Evolutionary conservation across 2,797 vertebrate species (phyloP).

Genomic region (Buceros bicornis): DNA sequence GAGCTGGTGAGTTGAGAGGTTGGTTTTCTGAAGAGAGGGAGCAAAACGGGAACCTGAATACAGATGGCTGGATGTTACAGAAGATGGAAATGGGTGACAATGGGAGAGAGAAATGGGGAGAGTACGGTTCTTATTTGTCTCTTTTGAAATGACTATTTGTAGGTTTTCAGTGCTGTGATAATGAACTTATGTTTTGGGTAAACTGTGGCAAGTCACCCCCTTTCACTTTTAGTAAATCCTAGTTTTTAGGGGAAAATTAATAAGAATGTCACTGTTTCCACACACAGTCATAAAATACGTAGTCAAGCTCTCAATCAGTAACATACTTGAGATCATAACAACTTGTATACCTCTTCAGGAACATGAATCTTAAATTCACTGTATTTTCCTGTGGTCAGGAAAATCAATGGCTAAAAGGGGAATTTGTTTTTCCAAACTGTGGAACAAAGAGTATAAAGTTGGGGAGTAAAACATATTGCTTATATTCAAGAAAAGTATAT

Average conservation of each 20-base stretch:
- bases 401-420: conserved; percentile 50
- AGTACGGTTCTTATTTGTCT: not conserved
- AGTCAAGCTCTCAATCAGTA: not conserved
- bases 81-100: not conserved
- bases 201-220: not conserved
- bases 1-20: not conserved
- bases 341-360: not conserved
- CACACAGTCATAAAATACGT: not conserved
- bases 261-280: not conserved
- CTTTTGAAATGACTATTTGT: not conserved
- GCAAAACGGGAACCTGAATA: not conserved
- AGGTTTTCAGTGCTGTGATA: not conserved
- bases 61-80: not conserved
- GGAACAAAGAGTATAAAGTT: conserved; percentile 64
- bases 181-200: not conserved
- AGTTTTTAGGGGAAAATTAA: not conserved
- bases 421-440: conserved; percentile 71
- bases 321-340: not conserved
- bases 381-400: conserved; percentile 16
- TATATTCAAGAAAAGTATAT: conserved; percentile 67
- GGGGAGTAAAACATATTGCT: conserved; percentile 61
- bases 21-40: not conserved
- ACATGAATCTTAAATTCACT: not conserved
- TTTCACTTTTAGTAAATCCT: not conserved
- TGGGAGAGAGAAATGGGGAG: not conserved